Conservation (phyloP, 2,888 invertebrate genomes). For the Acleris literana region DNA sequence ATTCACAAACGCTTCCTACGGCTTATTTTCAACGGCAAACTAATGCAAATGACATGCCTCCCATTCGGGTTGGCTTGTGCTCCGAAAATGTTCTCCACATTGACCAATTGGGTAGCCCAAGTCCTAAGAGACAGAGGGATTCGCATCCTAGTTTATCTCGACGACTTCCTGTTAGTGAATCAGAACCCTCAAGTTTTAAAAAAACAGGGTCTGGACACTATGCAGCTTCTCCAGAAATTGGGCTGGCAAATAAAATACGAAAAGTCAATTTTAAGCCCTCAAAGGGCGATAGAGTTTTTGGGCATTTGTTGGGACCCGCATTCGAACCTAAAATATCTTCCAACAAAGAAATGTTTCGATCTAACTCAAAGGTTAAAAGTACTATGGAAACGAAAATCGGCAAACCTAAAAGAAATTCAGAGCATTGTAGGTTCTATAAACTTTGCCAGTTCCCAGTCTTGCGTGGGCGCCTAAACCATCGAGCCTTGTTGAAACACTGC, state of each 20-base stretch:
- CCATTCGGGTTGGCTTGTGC: no score
- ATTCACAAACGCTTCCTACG: no score
- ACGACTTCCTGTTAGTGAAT: slow-evolving; percentile 3
- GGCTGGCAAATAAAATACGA: not conserved
- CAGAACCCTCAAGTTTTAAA: not conserved
- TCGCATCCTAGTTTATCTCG: not conserved
- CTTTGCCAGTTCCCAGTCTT: not conserved
- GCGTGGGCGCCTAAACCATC: slow-evolving; percentile 1
- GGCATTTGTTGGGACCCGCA: not conserved
- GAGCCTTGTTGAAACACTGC: no score
- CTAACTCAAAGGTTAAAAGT: not conserved
- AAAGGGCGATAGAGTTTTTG: not conserved
- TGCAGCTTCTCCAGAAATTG: not conserved
- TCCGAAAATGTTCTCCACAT: no score
- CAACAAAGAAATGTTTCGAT: not conserved
- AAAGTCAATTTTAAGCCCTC: slow-evolving; percentile 4
- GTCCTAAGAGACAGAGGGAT: not conserved
- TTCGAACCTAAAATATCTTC: not conserved
- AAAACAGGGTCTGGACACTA: not conserved
- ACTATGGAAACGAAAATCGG: not conserved
- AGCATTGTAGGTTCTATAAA: not conserved
- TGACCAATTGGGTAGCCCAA: not conserved
- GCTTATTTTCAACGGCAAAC: no score
- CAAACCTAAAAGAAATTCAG: not conserved
- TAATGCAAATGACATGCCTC: no score